Evolutionary conservation across 53 echinoderm and acorn worm species (phyloP).

Genomic region (Luidia sarsii): DNA sequence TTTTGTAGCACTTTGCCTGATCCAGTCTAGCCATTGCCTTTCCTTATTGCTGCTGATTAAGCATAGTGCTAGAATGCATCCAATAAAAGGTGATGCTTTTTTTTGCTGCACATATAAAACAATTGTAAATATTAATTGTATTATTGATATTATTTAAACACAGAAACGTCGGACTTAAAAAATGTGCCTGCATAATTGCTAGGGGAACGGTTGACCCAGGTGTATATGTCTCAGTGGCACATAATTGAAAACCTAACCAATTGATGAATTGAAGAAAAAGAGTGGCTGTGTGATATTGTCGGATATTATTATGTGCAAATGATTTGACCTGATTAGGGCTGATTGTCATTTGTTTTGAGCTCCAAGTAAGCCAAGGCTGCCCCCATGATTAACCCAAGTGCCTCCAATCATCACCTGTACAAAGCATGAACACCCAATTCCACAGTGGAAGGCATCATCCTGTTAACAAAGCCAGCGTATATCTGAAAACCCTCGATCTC

Average conservation of each 20-base stretch:
- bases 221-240: neutral
- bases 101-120: slow-evolving; percentile 37
- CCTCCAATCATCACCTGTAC: too few species aligned
- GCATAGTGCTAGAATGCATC: slow-evolving; percentile 52
- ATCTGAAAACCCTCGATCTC: too few species aligned
- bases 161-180: slow-evolving; percentile 14
- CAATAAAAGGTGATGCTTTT: slow-evolving; percentile 43
- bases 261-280: too few species aligned
- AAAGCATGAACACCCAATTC: too few species aligned
- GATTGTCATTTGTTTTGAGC: too few species aligned
- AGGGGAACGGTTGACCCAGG: slow-evolving; percentile 22
- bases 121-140: slow-evolving; percentile 40
- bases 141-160: slow-evolving; percentile 36
- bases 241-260: neutral
- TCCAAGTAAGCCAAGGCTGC: too few species aligned
- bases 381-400: too few species aligned
- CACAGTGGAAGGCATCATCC: too few species aligned
- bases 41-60: slow-evolving; percentile 44
- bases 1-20: slow-evolving; percentile 60
- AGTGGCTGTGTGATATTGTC: too few species aligned
- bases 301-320: too few species aligned
- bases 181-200: slow-evolving; percentile 50
- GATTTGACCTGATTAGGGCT: too few species aligned
- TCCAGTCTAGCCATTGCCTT: slow-evolving; percentile 57
- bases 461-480: too few species aligned